Evolutionary conservation across 2,797 vertebrate species (phyloP).

Genomic region (Cyprinella venusta): DNA sequence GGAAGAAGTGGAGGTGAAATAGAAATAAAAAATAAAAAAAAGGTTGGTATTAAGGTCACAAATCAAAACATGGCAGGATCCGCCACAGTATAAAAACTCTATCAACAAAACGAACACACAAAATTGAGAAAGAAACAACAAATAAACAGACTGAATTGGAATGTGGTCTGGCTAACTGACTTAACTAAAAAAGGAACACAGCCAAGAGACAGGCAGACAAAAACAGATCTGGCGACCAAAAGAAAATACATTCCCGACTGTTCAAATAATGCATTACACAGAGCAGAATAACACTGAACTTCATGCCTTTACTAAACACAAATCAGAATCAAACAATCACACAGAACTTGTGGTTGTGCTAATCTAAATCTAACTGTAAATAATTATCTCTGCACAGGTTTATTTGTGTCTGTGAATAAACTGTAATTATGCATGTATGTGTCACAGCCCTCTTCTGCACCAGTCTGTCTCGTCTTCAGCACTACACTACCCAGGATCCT

Average conservation of each 20-base stretch:
- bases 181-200: neutral
- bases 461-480: too few relatives aligned
- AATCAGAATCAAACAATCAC: slow-evolving; percentile 7
- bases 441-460: too few relatives aligned
- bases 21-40: neutral
- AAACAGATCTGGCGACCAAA: neutral
- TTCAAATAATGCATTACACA: neutral
- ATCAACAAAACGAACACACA: neutral
- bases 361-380: neutral
- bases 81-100: neutral
- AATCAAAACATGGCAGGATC: neutral
- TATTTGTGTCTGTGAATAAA: neutral
- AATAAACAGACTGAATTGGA: neutral
- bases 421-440: neutral
- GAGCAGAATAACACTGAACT: neutral
- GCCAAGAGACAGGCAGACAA: neutral
- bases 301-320: neutral
- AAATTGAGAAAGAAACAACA: neutral
- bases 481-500: too few relatives aligned
- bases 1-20: neutral
- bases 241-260: neutral
- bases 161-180: neutral
- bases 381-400: neutral
- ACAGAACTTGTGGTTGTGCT: neutral
- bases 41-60: neutral